Evolutionary conservation across 2,797 vertebrate genomes (phyloP).

Genomic region (Morelia viridis): DNA sequence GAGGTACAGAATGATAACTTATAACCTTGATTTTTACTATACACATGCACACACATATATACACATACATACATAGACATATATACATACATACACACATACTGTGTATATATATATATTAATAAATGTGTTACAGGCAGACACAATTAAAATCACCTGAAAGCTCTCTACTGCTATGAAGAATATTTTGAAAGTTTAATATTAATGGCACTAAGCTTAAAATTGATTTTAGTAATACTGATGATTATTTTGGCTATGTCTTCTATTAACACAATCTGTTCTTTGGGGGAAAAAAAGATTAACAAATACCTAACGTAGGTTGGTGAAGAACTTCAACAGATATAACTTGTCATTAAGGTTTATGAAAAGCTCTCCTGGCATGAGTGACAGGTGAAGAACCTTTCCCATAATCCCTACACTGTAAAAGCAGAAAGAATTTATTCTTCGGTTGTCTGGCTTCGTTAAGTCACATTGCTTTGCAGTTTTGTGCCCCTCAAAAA

Average conservation of each 20-base stretch:
- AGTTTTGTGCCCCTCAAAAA: slow-evolving; percentile 25
- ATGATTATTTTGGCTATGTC: slow-evolving; percentile 28
- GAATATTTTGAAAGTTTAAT: slow-evolving; percentile 55
- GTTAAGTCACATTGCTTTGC: background rate
- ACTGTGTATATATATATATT: too few relatives aligned
- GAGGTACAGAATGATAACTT: slow-evolving; percentile 37
- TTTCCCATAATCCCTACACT: slow-evolving; percentile 18
- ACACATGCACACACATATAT: slow-evolving; percentile 42
- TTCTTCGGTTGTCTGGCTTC: slow-evolving; percentile 17
- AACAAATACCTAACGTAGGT: slow-evolving; percentile 43
- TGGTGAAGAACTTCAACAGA: slow-evolving; percentile 46
- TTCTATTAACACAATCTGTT: slow-evolving; percentile 43
- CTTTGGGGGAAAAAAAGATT: slow-evolving; percentile 52
- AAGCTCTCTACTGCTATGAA: slow-evolving; percentile 53
- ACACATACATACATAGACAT: slow-evolving; percentile 40
- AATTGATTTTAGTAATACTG: slow-evolving; percentile 49
- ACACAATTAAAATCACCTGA: slow-evolving; percentile 63
- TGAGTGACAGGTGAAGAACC: slow-evolving; percentile 30
- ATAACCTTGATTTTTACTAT: slow-evolving; percentile 25
- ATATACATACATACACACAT: slow-evolving; percentile 47
- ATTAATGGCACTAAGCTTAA: slow-evolving; percentile 59
- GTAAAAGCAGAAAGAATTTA: slow-evolving; percentile 26
- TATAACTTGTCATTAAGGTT: slow-evolving; percentile 42
- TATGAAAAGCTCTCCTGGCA: slow-evolving; percentile 21
- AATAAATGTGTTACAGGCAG: slow-evolving; percentile 60